These are phyloP conservation scores for Sphaeridia pumilis DNA, from an alignment of 2,888 invertebrate genomes.

Conservation along the genomic window DNA sequence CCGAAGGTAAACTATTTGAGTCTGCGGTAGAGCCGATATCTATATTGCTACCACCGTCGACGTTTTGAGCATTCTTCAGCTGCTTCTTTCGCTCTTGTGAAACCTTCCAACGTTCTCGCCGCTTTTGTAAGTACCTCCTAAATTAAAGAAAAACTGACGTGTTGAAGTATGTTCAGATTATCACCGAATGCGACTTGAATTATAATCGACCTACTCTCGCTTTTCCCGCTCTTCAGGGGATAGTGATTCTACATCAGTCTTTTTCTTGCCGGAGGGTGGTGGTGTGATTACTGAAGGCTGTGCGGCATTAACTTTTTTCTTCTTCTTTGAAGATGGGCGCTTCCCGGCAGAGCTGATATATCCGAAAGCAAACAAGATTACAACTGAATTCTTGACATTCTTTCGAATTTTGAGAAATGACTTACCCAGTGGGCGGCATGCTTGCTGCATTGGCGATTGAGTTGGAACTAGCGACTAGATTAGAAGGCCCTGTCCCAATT, in stretches of 20 bases:
- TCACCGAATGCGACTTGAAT: too few species aligned
- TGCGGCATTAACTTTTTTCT: not conserved
- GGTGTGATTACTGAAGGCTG: not conserved
- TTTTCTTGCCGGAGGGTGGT: not conserved
- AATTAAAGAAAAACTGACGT: not conserved
- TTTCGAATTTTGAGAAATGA: too few species aligned
- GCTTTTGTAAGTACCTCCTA: not conserved
- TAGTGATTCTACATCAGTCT: not conserved
- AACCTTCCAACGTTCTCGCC: not conserved
- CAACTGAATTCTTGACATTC: too few species aligned
- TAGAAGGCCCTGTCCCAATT: too few species aligned
- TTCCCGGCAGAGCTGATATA: too few species aligned
- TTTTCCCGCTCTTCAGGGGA: not conserved
- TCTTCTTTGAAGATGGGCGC: too few species aligned
- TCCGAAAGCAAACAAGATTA: too few species aligned
- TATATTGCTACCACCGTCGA: not conserved
- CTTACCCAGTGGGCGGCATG: too few species aligned
- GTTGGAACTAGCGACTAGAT: too few species aligned
- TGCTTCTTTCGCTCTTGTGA: not conserved
- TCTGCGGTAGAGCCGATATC: not conserved
- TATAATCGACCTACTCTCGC: not conserved
- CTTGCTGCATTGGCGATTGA: too few species aligned
- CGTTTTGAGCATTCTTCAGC: not conserved
- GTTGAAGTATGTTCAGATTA: not conserved
- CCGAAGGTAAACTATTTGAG: too few species aligned